These are phyloP conservation scores for Lumbricus terrestris DNA, from an alignment of 2,888 invertebrate genomes.

Conservation along the genomic window DNA sequence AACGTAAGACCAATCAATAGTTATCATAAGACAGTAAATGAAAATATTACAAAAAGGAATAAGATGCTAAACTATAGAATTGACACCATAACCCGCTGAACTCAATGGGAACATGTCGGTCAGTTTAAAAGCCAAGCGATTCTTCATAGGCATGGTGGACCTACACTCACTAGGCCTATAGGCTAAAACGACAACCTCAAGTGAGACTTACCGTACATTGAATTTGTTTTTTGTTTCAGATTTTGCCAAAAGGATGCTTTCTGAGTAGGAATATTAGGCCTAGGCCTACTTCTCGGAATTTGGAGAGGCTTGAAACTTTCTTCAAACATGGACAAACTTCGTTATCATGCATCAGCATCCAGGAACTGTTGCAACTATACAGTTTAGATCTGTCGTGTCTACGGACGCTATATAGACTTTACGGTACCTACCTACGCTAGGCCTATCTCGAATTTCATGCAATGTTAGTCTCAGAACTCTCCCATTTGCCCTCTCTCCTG, in stretches of 20 bases:
- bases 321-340: neutral
- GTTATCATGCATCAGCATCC: neutral
- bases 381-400: no score
- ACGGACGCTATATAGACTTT: no score
- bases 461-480: no score
- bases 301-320: neutral
- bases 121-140: neutral
- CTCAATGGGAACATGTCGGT: no score
- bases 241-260: constrained; percentile 7
- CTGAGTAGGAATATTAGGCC: neutral
- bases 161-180: neutral
- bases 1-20: no score
- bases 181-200: neutral
- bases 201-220: neutral
- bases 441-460: no score
- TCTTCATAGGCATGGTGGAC: neutral
- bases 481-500: no score
- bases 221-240: neutral
- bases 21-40: no score
- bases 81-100: no score
- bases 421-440: no score
- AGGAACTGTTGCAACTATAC: neutral
- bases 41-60: no score
- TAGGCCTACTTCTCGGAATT: neutral
- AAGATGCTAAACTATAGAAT: no score